Percentiles rank a stretch among this genome's conserved stretches.
Conservation (phyloP, 2,113 vertebrate species). For the Sphyrna mokarran region DNA sequence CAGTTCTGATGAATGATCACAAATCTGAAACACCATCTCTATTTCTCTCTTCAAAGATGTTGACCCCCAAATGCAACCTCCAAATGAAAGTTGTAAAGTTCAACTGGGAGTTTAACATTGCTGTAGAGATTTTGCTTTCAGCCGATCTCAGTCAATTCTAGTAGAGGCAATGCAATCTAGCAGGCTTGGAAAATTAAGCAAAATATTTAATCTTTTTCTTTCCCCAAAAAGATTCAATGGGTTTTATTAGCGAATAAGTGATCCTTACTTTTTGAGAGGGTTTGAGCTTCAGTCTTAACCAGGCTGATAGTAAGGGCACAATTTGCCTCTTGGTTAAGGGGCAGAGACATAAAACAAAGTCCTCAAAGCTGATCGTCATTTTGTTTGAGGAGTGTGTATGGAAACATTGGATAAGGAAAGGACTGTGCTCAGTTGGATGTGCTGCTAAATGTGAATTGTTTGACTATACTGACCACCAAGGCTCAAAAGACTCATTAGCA, state of each 20-base stretch:
- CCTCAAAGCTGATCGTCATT: not conserved
- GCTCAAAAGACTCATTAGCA: not conserved
- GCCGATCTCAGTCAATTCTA: not conserved
- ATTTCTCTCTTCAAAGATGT: no score
- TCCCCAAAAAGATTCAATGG: not conserved
- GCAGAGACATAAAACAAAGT: not conserved
- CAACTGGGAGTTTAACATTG: not conserved
- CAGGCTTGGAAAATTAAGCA: not conserved
- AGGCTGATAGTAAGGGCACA: not conserved
- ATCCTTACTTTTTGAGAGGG: not conserved
- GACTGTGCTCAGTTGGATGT: not conserved
- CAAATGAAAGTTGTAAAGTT: not conserved
- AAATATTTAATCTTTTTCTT: not conserved
- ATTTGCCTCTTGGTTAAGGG: not conserved
- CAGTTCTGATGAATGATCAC: no score
- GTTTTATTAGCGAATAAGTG: not conserved
- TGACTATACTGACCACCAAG: not conserved
- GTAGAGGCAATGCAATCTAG: not conserved
- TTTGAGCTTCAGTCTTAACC: not conserved
- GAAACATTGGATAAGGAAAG: not conserved
- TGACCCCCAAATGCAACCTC: not conserved
- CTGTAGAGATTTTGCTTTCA: not conserved
- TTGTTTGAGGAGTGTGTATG: not conserved
- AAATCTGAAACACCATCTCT: no score
- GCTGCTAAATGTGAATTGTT: not conserved